Evolutionary conservation across 1,140 invertebrate genomes (phyloP).

Genomic region (Stegodyphus mimosarum): DNA sequence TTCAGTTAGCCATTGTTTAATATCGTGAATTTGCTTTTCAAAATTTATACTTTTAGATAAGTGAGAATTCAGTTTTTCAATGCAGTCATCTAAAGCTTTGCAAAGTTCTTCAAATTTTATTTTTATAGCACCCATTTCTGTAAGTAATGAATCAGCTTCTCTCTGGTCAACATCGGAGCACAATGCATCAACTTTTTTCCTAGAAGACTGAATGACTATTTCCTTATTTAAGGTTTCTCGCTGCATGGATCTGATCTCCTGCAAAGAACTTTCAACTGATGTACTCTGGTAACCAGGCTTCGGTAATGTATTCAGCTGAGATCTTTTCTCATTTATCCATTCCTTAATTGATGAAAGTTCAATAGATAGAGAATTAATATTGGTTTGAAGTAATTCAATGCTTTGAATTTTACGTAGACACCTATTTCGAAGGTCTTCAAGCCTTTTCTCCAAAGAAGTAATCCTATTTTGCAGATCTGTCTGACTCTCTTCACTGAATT

Average conservation of each 20-base stretch:
- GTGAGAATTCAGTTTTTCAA: conserved; percentile 61
- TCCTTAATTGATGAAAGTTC: conserved; percentile 71
- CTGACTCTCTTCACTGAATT: conserved; percentile 33
- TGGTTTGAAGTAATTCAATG: conserved; percentile 72
- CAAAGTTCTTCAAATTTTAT: conserved; percentile 67
- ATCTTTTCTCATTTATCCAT: conserved; percentile 83
- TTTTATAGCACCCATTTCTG: conserved; percentile 73
- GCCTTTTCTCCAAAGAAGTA: conserved; percentile 83
- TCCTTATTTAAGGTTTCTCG: conserved; percentile 88
- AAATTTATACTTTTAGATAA: conserved; percentile 77
- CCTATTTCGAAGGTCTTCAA: conserved; percentile 84
- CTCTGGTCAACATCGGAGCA: conserved; percentile 84
- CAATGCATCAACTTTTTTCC: conserved; percentile 84
- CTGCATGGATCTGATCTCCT: conserved; percentile 68
- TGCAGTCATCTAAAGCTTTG: conserved; percentile 57
- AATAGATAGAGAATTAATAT: conserved; percentile 77
- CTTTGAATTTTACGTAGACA: conserved; percentile 78
- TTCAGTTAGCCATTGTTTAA: conserved; percentile 81
- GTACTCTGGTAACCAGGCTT: conserved; percentile 75
- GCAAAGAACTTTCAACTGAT: conserved; percentile 63
- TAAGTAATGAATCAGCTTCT: conserved; percentile 79
- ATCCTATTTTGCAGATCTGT: conserved; percentile 65
- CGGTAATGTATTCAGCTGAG: conserved; percentile 71
- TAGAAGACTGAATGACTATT: conserved; percentile 81
- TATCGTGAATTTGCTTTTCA: conserved; percentile 80